A percentile compares a stretch with the other conserved stretches of the same genome.
Evolutionary conservation across 2,113 vertebrate species (phyloP).

Genomic region (Podarcis muralis): DNA sequence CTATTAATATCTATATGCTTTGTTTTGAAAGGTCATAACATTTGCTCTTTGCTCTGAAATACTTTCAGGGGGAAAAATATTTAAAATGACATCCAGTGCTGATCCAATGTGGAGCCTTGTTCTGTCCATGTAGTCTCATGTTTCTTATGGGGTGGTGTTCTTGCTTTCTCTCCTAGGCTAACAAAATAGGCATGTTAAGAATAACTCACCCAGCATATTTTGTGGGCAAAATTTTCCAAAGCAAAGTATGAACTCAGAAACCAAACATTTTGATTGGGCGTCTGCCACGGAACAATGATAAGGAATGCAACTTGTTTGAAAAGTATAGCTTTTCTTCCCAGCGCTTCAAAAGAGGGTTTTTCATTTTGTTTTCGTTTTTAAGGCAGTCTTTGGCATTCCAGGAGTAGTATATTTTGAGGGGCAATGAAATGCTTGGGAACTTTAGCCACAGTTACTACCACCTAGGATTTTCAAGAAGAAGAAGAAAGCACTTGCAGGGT

Average conservation of each 20-base stretch:
- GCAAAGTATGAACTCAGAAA: constrained; percentile 38
- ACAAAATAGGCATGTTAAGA: background rate
- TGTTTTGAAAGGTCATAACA: background rate
- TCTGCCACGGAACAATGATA: constrained; percentile 32
- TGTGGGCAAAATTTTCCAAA: constrained; percentile 1
- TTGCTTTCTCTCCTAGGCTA: background rate
- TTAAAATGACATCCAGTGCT: background rate
- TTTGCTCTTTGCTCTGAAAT: background rate
- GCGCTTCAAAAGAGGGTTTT: constrained; percentile 28
- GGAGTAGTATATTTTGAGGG: background rate
- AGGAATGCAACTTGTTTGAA: constrained; percentile 25
- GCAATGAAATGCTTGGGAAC: constrained; percentile 30
- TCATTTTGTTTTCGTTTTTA: constrained; percentile 24
- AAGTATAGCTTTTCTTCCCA: background rate
- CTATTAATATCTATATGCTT: background rate
- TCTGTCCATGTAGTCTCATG: rapidly evolving
- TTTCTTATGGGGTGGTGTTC: background rate
- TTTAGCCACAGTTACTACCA: constrained; percentile 6
- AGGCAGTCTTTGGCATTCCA: constrained; percentile 10
- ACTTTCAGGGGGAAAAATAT: background rate
- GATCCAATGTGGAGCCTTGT: background rate
- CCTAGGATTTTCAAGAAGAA: background rate
- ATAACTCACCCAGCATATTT: background rate
- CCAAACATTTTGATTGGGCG: background rate
- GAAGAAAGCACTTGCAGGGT: background rate